phyloP scores from a whole-genome alignment of 2,888 invertebrate species.

The Drosophila putrida region DNA sequence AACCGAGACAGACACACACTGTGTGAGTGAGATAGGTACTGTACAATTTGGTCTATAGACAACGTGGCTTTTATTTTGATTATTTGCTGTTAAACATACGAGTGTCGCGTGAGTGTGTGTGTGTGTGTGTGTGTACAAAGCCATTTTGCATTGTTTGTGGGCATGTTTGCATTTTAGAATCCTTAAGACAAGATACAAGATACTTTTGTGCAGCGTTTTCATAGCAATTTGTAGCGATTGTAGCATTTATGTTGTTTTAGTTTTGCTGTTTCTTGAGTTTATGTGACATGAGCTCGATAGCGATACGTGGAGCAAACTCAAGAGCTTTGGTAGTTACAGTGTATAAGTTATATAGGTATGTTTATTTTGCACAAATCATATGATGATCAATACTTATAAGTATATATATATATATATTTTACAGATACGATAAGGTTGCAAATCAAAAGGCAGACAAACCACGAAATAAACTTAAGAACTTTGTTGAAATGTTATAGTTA shows the following conservation, averaged over 20 bases:
- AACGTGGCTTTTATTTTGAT: slow-evolving; percentile 69
- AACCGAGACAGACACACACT: slow-evolving; percentile 4
- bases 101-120: slow-evolving; percentile 15
- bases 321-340: slow-evolving; percentile 81
- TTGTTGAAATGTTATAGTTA: slow-evolving; percentile 40
- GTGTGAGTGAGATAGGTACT: slow-evolving; percentile 5
- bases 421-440: slow-evolving; percentile 36
- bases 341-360: slow-evolving; percentile 62
- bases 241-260: slow-evolving; percentile 34
- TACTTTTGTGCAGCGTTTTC: slow-evolving; percentile 47
- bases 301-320: slow-evolving; percentile 83
- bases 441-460: slow-evolving; percentile 53
- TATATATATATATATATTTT: slow-evolving; percentile 20
- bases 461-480: slow-evolving; percentile 50
- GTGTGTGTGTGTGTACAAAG: slow-evolving; percentile 41
- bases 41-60: slow-evolving; percentile 26
- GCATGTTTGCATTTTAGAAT: slow-evolving; percentile 25
- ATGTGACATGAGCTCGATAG: slow-evolving; percentile 73
- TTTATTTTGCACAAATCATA: slow-evolving; percentile 44
- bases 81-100: slow-evolving; percentile 45
- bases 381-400: slow-evolving; percentile 24
- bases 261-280: not conserved
- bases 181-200: slow-evolving; percentile 40
- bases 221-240: slow-evolving; percentile 52
- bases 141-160: slow-evolving; percentile 62